Percentiles rank a stretch among this genome's conserved stretches.
These are phyloP conservation scores for Phodopus roborovskii DNA, from an alignment of 2,113 vertebrate species.

Conservation along the genomic window DNA sequence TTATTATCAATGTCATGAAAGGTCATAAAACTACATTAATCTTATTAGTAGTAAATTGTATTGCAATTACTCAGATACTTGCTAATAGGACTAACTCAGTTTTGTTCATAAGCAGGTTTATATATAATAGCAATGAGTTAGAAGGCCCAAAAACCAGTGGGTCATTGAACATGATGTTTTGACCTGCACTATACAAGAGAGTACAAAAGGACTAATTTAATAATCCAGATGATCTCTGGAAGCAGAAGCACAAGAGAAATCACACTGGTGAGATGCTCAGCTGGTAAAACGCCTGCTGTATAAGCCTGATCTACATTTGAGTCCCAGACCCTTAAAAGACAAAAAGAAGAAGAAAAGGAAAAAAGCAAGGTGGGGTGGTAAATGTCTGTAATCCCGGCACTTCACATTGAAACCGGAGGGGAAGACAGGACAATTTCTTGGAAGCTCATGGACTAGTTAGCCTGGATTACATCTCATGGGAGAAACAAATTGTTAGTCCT, in stretches of 20 bases:
- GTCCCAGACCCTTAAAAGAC: background rate
- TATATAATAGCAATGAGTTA: slow-evolving; percentile 50
- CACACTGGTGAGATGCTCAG: background rate
- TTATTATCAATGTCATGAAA: slow-evolving; percentile 55
- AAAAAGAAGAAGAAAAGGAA: too few relatives aligned
- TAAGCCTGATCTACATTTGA: background rate
- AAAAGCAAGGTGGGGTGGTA: background rate
- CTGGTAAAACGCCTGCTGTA: background rate
- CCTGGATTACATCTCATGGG: background rate
- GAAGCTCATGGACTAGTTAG: background rate
- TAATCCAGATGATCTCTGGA: background rate
- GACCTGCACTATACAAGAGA: background rate
- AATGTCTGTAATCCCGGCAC: background rate
- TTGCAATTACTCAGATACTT: slow-evolving; percentile 54
- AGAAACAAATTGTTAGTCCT: background rate
- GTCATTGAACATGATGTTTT: background rate
- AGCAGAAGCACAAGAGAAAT: slow-evolving; percentile 11
- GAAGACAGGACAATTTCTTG: background rate
- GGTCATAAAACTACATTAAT: slow-evolving; percentile 54
- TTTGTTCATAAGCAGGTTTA: slow-evolving; percentile 53
- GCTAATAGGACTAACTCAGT: slow-evolving; percentile 8
- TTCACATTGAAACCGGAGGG: background rate
- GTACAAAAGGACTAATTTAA: background rate
- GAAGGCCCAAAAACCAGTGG: slow-evolving; percentile 10
- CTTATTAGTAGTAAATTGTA: slow-evolving; percentile 44